Conservation (phyloP, 1,140 invertebrate genomes). For the Ooceraea biroi region DNA sequence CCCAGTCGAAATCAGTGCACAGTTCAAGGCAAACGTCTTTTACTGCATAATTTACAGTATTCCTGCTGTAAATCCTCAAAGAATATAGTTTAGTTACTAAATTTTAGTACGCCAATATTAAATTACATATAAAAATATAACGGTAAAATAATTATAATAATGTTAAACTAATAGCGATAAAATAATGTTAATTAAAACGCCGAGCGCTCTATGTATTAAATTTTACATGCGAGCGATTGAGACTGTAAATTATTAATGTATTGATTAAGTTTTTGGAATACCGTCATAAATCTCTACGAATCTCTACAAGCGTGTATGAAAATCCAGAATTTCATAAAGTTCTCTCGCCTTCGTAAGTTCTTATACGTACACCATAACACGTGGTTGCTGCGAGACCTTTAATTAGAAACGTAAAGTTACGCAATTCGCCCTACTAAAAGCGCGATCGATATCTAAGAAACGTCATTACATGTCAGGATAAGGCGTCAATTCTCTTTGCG, state of each 20-base stretch:
- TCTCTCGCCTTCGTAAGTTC: not conserved
- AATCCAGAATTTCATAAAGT: not conserved
- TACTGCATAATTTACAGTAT: slow-evolving; percentile 33
- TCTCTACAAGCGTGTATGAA: not conserved
- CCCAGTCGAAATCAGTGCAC: slow-evolving; percentile 50
- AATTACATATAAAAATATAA: not conserved
- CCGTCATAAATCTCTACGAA: no score
- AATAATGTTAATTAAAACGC: not conserved
- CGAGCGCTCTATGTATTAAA: not conserved
- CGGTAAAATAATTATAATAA: slow-evolving; percentile 6
- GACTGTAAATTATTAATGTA: not conserved
- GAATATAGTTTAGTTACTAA: not conserved
- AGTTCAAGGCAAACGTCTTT: slow-evolving; percentile 65
- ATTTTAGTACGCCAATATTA: not conserved
- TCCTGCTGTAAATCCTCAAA: not conserved
- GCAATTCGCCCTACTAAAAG: slow-evolving; percentile 23
- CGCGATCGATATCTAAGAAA: slow-evolving; percentile 17
- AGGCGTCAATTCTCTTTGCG: not conserved
- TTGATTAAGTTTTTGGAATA: no score
- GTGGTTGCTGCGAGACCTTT: not conserved
- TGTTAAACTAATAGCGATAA: not conserved
- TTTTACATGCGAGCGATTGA: slow-evolving; percentile 4
- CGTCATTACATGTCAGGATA: not conserved
- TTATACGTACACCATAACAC: no score
- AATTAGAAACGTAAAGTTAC: slow-evolving; percentile 24